Conservation (phyloP, 2,888 invertebrate genomes). For the Temnothorax unifasciatus region DNA sequence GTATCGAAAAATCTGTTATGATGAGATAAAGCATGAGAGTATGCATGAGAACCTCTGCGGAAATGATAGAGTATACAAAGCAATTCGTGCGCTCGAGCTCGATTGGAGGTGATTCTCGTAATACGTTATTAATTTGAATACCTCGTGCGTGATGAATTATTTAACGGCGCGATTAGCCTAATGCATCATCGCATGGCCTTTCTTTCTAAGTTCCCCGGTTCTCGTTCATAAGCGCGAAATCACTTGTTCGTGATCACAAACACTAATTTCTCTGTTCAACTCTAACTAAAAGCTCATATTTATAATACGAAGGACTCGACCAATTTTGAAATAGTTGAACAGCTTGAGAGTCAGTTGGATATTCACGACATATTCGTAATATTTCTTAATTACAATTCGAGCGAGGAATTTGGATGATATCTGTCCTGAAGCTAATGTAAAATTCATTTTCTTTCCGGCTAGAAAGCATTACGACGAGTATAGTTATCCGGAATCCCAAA, state of each 20-base stretch:
- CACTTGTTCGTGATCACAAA: conserved; percentile 57
- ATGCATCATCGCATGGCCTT: conserved; percentile 67
- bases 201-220: conserved; percentile 53
- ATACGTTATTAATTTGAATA: conserved; percentile 79
- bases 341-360: background rate
- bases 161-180: conserved; percentile 76
- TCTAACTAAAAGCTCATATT: conserved; percentile 10
- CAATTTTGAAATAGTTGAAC: background rate
- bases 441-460: background rate
- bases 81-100: conserved; percentile 66
- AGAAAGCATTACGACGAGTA: background rate
- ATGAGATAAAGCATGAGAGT: background rate
- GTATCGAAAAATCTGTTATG: background rate
- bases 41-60: conserved; percentile 71
- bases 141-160: conserved; percentile 77
- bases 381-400: background rate
- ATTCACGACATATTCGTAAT: background rate
- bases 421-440: no score
- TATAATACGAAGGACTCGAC: background rate
- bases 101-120: conserved; percentile 75
- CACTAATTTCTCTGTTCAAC: background rate
- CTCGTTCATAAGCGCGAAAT: conserved; percentile 35
- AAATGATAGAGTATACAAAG: conserved; percentile 76
- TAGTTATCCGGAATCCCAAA: conserved; percentile 8
- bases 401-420: background rate